Evolutionary conservation across 1,140 invertebrate species (phyloP), one percentile per base, ranked within the genome.

Genomic region (Chymomyza costata): DNA sequence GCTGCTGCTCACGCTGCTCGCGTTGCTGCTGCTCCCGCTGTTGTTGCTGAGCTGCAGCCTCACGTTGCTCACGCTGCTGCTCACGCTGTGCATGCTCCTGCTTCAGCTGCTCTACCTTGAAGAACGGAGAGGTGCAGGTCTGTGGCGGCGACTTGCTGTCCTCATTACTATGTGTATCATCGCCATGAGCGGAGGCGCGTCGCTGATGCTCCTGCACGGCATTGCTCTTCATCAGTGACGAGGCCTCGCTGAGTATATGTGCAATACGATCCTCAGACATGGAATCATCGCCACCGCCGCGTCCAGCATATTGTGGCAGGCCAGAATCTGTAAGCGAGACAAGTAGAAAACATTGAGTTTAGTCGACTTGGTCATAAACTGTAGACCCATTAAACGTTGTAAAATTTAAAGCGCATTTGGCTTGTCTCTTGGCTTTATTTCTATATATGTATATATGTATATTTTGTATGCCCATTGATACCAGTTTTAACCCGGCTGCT

Each of bases 211-310:
- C 51, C 52, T 71, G 66, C 15, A 49, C 64, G 0, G 82, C 83
- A 7, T 86, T 86, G 21, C 87, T 88, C 66, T 89, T 89, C 85
- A 90, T 89, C 67, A 93, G 88, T 58, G 94, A 93, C 16, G 92
- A 92, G 1, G 96, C 95, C 83, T 98, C 96, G 73, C 90, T 95
- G 8, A 98, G 90, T 78, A 98, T 98, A 84, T 97, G 95, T 11
- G 93, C 94, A 46, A 99, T 93, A 49, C 96, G 90, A 76, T 99
- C 97, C 74, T 98, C 96, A 21, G 93, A 95, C 61, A 93, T 92
- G 66, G 95, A 94, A 34, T 93, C 92, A 41, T 93, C 90, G 38
- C 90, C 62, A 21, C 62, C 87, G 3, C 71, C 60, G 19, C 73
- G 73, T 21, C 73, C 73, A 30, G 74, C 67, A 71, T 93, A 94